These are phyloP conservation scores for Heliconius eleuchia DNA, from an alignment of 1,140 invertebrate species.

Conservation along the genomic window DNA sequence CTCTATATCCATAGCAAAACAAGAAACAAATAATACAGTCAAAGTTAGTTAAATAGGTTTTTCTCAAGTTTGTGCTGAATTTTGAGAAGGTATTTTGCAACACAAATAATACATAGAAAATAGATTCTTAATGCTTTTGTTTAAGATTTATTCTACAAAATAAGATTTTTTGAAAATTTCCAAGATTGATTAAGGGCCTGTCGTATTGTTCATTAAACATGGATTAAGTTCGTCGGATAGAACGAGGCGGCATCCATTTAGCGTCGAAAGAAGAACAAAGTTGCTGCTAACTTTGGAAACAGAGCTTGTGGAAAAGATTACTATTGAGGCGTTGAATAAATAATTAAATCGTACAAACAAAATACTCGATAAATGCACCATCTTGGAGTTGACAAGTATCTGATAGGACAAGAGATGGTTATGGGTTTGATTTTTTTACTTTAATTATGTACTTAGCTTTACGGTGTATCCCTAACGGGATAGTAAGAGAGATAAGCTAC, in stretches of 20 bases:
- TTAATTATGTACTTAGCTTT: too few species aligned
- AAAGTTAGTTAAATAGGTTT: conserved; percentile 78
- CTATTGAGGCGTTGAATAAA: conserved; percentile 31
- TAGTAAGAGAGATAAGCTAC: too few species aligned
- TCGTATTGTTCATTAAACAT: conserved; percentile 83
- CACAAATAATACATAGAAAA: conserved; percentile 30
- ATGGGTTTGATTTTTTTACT: neutral
- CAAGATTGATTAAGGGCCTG: conserved; percentile 82
- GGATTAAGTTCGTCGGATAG: conserved; percentile 79
- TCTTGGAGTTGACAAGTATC: neutral
- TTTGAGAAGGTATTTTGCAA: conserved; percentile 42
- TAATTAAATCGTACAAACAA: conserved; percentile 7
- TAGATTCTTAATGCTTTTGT: conserved; percentile 24
- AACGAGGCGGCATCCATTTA: conserved; percentile 76
- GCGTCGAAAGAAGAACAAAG: conserved; percentile 53
- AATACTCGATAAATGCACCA: neutral
- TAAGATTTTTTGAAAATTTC: conserved; percentile 57
- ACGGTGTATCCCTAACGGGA: too few species aligned
- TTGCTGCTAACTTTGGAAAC: conserved; percentile 27
- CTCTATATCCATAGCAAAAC: conserved; percentile 50
- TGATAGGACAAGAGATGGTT: neutral
- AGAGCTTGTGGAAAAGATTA: conserved; percentile 25
- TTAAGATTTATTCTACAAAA: conserved; percentile 45
- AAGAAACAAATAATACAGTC: conserved; percentile 80
- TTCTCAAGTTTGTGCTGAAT: conserved; percentile 50